Conservation (phyloP, 2,797 vertebrate genomes). For the Sebastolobus altivelis region DNA sequence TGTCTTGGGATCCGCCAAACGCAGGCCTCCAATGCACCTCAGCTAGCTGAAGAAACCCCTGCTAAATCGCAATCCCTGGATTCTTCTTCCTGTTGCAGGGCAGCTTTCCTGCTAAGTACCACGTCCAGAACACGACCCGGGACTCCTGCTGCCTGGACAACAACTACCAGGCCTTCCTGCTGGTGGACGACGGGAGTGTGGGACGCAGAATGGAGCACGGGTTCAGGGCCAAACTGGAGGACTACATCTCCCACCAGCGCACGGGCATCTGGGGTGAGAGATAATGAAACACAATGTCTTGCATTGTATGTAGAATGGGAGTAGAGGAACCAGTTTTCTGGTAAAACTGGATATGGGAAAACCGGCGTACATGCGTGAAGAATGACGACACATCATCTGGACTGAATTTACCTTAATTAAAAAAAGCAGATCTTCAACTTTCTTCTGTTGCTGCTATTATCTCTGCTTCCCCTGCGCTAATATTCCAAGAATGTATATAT, state of each 20-base stretch:
- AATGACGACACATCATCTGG: not conserved
- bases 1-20: not conserved
- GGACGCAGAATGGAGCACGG: conserved; percentile 82
- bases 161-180: conserved; percentile 91
- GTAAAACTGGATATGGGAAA: conserved; percentile 2
- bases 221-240: conserved; percentile 89
- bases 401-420: not conserved
- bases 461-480: not conserved
- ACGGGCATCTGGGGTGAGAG: conserved; percentile 85
- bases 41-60: not conserved
- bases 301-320: too few species aligned
- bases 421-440: not conserved
- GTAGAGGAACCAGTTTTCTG: not conserved
- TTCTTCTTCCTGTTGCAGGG: conserved; percentile 79
- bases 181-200: conserved; percentile 91
- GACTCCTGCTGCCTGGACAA: conserved; percentile 86
- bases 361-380: not conserved
- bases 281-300: not conserved
- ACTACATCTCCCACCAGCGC: conserved; percentile 89
- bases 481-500: not conserved
- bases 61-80: not conserved
- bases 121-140: conserved; percentile 55
- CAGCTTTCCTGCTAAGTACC: conserved; percentile 89
- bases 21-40: too few species aligned
- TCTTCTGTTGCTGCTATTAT: not conserved